Base-by-base conservation (phyloP, 2,797 vertebrate species). In the Hylomyscus alleni region DNA sequence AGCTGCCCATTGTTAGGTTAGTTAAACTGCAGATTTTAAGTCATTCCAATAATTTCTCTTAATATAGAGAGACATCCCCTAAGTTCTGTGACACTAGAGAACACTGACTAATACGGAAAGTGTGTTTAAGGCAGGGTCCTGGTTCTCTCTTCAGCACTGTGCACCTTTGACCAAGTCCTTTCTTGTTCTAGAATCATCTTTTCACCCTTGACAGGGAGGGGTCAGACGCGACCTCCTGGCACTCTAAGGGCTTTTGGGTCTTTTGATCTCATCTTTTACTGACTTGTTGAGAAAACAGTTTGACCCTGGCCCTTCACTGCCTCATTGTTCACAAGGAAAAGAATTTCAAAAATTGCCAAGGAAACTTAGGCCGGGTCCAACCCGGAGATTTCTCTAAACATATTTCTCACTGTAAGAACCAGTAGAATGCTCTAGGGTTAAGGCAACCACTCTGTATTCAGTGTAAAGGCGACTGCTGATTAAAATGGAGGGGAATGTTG, bases 341-440 rank as follows among this genome's bases (percentile, higher is more conserved):
- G n/a, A 52, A 69, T 37, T 54, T 80, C 8, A 52, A 4, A 34
- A 65, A 19, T 62, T 62, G 31, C 14, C 60, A 80, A 67, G 47
- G 44, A 34, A 78, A 52, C 11, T 40, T 40, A 90, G 44, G 24
- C 54, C 24, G 19, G 34, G 15, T 40, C 67, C 15, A 80, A 62
- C 1, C 26, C 26, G 0, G 40, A 82, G 44, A 44, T 44, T 44
- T 44, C 44, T 44, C 44, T 44, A 44, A 44, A 44, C 44, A 44
- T 44, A 6, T 72, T 54, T 84, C 34, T 97, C 62, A 76, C 77
- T 92, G 88, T 75, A 94, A 92, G 37, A 94, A 78, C 24, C 34
- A 47, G 52, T 47, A 40, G 26, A 52, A 40, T 80, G n/a, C 7
- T 47, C 47, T 75, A 52, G 56, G 56, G 86, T 92, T 76, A 84